A percentile compares a stretch with the other conserved stretches of the same genome.
phyloP scores from a whole-genome alignment of 2,888 invertebrate species.

The Sinotaia quadrata region DNA sequence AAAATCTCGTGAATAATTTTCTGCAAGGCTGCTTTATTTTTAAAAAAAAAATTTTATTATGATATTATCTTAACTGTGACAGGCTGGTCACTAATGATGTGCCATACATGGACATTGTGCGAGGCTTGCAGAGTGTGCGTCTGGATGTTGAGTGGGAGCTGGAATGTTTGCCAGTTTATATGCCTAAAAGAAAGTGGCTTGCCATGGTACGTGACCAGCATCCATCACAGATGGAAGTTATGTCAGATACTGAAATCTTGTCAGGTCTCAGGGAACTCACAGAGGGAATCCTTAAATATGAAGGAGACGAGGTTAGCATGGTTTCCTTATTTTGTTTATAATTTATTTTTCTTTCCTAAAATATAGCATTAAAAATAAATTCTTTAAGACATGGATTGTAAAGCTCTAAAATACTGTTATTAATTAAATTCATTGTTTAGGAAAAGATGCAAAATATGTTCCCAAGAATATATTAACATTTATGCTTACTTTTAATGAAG shows the following conservation, averaged over 20 bases:
- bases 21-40: background rate
- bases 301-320: constrained; percentile 56
- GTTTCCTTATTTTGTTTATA: too few relatives aligned
- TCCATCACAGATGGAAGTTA: constrained; percentile 65
- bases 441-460: too few relatives aligned
- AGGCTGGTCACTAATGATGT: constrained; percentile 61
- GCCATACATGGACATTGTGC: constrained; percentile 62
- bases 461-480: too few relatives aligned
- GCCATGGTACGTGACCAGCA: constrained; percentile 63
- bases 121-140: constrained; percentile 58
- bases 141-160: constrained; percentile 69
- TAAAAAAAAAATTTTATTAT: background rate
- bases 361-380: too few relatives aligned
- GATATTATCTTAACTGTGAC: too few relatives aligned
- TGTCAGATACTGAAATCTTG: constrained; percentile 60
- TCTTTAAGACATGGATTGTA: too few relatives aligned
- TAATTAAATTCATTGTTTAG: too few relatives aligned
- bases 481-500: too few relatives aligned
- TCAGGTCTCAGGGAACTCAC: constrained; percentile 66
- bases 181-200: constrained; percentile 66
- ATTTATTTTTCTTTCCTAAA: too few relatives aligned
- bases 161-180: constrained; percentile 62
- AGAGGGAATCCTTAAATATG: constrained; percentile 68
- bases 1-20: too few relatives aligned
- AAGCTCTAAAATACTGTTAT: too few relatives aligned